Evolutionary conservation across 2,797 vertebrate species (phyloP).

Genomic region (Enteromius thamalakanensis): DNA sequence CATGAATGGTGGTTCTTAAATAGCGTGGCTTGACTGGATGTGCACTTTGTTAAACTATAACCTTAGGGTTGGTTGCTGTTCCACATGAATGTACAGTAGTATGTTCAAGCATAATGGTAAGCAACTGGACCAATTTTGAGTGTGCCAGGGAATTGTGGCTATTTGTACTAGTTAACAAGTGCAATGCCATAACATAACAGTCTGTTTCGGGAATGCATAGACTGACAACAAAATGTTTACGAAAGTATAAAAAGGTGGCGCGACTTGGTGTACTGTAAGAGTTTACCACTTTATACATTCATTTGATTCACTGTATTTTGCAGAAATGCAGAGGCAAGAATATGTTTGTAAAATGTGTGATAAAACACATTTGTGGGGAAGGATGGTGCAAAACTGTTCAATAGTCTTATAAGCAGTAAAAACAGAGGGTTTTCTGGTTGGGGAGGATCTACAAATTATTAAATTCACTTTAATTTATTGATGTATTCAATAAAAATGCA

Average conservation of each 20-base stretch:
- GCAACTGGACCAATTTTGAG: conserved; percentile 16
- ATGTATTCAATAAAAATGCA: background rate
- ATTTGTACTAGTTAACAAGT: conserved; percentile 6
- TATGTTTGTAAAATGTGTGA: background rate
- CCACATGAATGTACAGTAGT: conserved; percentile 8
- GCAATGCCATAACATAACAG: background rate
- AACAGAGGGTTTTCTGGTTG: background rate
- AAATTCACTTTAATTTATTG: no score
- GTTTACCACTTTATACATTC: background rate
- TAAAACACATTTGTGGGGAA: background rate
- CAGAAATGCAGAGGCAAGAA: background rate
- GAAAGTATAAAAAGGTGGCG: background rate
- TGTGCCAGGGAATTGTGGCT: background rate
- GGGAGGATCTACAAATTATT: no score
- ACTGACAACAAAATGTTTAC: background rate
- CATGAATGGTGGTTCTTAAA: background rate
- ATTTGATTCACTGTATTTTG: background rate
- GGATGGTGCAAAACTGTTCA: background rate
- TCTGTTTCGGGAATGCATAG: background rate
- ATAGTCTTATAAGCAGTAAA: background rate
- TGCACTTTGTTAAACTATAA: conserved; percentile 17
- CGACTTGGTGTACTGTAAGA: background rate
- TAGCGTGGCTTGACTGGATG: background rate
- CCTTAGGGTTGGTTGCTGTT: conserved; percentile 10
- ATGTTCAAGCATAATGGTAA: background rate